These are phyloP conservation scores for Ditylenchus dipsaci DNA, from an alignment of 1,140 invertebrate species.

Conservation along the genomic window DNA sequence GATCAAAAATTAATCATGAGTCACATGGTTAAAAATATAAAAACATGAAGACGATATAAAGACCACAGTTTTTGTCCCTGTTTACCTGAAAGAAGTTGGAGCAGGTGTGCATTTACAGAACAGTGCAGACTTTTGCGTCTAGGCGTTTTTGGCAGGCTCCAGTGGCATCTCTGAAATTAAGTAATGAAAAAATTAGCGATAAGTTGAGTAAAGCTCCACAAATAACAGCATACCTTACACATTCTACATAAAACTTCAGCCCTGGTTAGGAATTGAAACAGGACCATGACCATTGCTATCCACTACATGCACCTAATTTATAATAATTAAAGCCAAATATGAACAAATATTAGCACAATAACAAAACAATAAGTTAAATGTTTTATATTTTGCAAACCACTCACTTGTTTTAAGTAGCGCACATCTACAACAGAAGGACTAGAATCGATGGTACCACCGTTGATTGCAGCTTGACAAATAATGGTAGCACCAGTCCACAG, in stretches of 20 bases:
- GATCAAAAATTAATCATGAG: no score
- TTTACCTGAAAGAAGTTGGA: constrained; percentile 31
- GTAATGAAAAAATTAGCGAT: background rate
- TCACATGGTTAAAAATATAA: no score
- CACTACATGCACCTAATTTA: constrained; percentile 58
- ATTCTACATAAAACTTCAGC: constrained; percentile 56
- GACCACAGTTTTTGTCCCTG: no score
- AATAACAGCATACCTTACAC: no score
- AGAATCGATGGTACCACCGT: constrained; percentile 49
- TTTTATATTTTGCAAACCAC: no score
- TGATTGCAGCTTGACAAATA: constrained; percentile 51
- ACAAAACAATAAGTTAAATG: no score
- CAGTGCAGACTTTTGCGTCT: constrained; percentile 53
- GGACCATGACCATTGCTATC: constrained; percentile 52
- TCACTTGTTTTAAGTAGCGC: constrained; percentile 41
- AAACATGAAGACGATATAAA: no score
- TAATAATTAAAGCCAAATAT: no score
- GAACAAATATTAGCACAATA: no score
- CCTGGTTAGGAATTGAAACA: constrained; percentile 56
- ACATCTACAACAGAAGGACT: constrained; percentile 49
- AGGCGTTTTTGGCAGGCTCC: constrained; percentile 44
- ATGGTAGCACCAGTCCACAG: constrained; percentile 56
- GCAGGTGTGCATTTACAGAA: constrained; percentile 50
- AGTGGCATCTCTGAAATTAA: constrained; percentile 21
- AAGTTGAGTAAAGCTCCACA: no score